Evolutionary conservation across 2,888 invertebrate species (phyloP), one percentile per base, ranked within the genome.

Genomic region (Melieria omissa): DNA sequence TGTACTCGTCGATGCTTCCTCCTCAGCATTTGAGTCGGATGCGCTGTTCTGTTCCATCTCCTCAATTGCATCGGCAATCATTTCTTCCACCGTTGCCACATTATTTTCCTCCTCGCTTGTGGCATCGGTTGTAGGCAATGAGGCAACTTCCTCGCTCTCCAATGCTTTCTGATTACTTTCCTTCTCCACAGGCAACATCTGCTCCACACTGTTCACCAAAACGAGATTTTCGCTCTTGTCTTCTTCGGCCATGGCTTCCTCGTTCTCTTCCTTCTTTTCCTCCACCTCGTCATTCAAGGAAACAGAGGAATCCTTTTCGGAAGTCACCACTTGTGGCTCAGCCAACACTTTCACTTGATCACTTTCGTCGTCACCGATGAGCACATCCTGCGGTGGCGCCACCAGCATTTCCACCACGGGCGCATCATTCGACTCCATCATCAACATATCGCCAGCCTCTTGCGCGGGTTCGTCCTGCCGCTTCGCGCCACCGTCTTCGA

Each of bases 391-490:
- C 16, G 46, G 47, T 9, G 45, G 44, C 12, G 12, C 60, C 41
- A 61, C 60, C 12, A 83, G 73, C 49, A 82, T 60, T 41, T 82
- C 81, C 73, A 83, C 70, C 0, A 75, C 76, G 0, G 83, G 81
- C 47, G 80, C 74, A 71, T 82, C 79, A 68, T 84, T 82, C 52
- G 80, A 82, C 74, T 84, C 84, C 70, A 83, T 74, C 84, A 85
- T 85, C 42, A 84, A 71, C 85, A 84, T 85, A 70, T 84, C 84
- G 8, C 63, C 44, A 6, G 72, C 74, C 29, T 67, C 66, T 0
- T 72, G 73, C 63, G 76, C 76, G 14, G 76, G 72, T 10, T 63
- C 76, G 70, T 49, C 4, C 73, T 73, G 10, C 72, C 14, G 0
- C 54, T 73, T 76, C 8, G 67, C 61, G 16, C 78, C 81, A 65